Evolutionary conservation across 1,140 invertebrate species (phyloP), one percentile per base, ranked within the genome.

Genomic region (Lordiphosa stackelbergi): DNA sequence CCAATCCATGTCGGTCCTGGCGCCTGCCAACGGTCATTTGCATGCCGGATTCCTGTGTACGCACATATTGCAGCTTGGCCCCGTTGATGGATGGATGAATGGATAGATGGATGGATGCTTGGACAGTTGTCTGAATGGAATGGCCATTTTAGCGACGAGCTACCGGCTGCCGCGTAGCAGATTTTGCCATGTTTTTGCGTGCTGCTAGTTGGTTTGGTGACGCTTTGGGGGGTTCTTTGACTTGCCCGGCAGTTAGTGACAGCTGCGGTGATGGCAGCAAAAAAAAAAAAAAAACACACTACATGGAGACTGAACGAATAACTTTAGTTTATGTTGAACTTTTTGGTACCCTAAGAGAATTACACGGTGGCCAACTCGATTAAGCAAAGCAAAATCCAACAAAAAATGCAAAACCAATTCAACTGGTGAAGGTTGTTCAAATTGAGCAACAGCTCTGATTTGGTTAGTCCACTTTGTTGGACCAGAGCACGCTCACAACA

Each of bases 171-270:
- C 36, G 22, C 24, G 41, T 40, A 38, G 34, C 42, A 59, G 63
- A 68, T 68, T 68, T 59, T 34, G 54, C 47, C 64, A 68, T 68
- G 66, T 68, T 68, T 68, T 35, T 68, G 64, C 64, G 63, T 64
- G 73, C 28, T 13, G 45, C 47, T 61, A 61, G 58, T 58, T 73
- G 68, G 62, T 69, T 57, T 57, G 53, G 11, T 22, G 7, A n/a
- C 49, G 62, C 40, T 37, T 36, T 28, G 40, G 45, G 47, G 37
- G 19, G 19, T 48, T 24, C 13, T 40, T 16, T 53, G 52, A 53
- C 55, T 57, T 47, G 51, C 72, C 51, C 64, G 71, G 66, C 75
- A 79, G 77, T 79, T 83, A 79, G 75, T 79, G 75, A 79, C 75
- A 79, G 75, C 77, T 79, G 75, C 66, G 73, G 77, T 66, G 66